A percentile compares a stretch with the other conserved stretches of the same genome.
Conservation (phyloP, 2,888 invertebrate genomes). For the Cosmorhoe ocellata region DNA sequence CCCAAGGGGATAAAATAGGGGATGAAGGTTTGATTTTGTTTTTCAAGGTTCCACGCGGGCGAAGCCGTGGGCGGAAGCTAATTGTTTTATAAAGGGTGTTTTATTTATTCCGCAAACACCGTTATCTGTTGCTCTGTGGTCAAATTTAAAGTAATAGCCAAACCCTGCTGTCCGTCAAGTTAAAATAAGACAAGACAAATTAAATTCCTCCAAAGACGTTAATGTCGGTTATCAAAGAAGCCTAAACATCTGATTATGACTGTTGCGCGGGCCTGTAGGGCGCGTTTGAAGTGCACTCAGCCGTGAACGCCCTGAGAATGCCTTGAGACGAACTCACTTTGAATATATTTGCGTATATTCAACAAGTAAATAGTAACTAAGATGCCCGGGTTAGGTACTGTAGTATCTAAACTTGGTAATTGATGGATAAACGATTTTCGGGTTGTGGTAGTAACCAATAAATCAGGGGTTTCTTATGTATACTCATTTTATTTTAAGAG, state of each 20-base stretch:
- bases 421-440: not conserved
- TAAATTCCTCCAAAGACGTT: conserved; percentile 73
- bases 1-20: no score
- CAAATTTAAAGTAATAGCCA: no score
- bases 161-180: conserved; percentile 34
- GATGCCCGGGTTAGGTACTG: conserved; percentile 12
- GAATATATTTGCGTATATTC: conserved; percentile 35
- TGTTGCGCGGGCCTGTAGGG: conserved; percentile 42
- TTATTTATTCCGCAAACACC: no score
- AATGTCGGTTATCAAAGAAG: conserved; percentile 77
- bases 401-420: not conserved
- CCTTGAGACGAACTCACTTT: conserved; percentile 53
- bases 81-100: no score
- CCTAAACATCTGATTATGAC: conserved; percentile 74
- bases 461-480: no score
- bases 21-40: no score
- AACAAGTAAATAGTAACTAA: conserved; percentile 33
- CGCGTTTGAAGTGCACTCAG: conserved; percentile 68
- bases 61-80: no score
- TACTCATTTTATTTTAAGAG: no score
- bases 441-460: no score
- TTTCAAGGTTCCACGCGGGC: no score
- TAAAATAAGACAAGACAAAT: conserved; percentile 64
- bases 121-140: no score
- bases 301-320: conserved; percentile 67